phyloP scores from a whole-genome alignment of 2,113 vertebrate species.

The Prunella fulvescens region DNA sequence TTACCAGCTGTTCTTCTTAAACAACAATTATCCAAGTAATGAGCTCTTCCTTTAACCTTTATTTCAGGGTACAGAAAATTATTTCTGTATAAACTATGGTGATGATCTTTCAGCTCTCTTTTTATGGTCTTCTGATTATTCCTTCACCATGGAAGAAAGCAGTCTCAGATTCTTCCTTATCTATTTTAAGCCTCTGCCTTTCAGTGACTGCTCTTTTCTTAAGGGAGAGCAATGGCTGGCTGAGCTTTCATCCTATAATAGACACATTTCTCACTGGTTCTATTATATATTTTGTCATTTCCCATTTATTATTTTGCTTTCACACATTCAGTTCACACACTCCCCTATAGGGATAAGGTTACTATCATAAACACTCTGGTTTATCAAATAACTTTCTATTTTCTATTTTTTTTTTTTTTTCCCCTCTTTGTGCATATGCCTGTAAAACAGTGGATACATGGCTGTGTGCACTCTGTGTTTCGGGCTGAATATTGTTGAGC shows the following conservation, averaged over 20 bases:
- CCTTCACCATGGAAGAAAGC: not conserved
- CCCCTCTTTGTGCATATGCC: not conserved
- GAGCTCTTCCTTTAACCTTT: not conserved
- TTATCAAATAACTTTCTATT: not conserved
- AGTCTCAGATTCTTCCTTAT: not conserved
- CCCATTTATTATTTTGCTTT: not conserved
- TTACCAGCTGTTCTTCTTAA: not conserved
- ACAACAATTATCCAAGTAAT: not conserved
- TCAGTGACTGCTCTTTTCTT: not conserved
- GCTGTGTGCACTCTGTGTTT: not conserved
- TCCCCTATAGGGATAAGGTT: not conserved
- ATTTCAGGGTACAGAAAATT: not conserved
- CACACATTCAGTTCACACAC: not conserved
- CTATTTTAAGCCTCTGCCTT: not conserved
- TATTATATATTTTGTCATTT: not conserved
- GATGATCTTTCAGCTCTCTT: not conserved
- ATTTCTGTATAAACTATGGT: not conserved
- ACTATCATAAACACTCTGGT: not conserved
- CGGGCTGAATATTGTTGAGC: not conserved
- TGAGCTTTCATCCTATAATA: not conserved
- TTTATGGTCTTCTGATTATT: not conserved
- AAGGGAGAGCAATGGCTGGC: not conserved
- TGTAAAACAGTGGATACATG: not conserved
- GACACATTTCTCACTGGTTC: not conserved
- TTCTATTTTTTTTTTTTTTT: not conserved